A percentile compares a stretch with the other conserved stretches of the same genome.
These are phyloP conservation scores for Thalassarche chlororhynchos DNA, from an alignment of 2,113 vertebrate genomes.

Conservation along the genomic window DNA sequence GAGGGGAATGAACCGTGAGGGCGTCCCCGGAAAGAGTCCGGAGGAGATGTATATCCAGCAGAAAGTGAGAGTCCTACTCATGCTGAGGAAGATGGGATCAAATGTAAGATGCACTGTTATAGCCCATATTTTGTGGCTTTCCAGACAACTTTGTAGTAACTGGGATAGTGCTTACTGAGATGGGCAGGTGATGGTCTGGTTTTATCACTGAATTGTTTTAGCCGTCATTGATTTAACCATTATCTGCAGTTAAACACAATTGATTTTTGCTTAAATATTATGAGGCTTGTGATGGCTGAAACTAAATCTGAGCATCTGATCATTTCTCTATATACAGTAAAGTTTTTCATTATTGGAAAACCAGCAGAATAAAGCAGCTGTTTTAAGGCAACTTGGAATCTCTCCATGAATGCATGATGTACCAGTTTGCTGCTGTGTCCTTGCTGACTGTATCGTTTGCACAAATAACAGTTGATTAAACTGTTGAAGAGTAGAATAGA, in stretches of 20 bases:
- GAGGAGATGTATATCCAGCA: constrained; percentile 99
- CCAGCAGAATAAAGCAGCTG: background rate
- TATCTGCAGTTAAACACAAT: background rate
- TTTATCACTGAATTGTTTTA: background rate
- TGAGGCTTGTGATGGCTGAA: background rate
- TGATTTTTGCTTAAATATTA: background rate
- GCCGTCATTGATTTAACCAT: accelerated
- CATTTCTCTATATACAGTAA: background rate
- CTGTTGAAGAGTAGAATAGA: background rate
- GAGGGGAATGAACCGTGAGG: constrained; percentile 99
- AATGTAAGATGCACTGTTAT: constrained; percentile 80
- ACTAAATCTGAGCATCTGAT: background rate
- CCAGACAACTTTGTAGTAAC: background rate
- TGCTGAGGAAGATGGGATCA: constrained; percentile 99
- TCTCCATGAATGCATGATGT: accelerated
- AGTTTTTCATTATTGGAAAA: background rate
- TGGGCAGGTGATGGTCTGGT: background rate
- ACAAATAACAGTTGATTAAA: background rate
- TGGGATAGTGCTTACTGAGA: background rate
- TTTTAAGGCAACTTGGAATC: background rate
- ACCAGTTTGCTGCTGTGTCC: background rate
- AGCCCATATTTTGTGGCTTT: background rate
- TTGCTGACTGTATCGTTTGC: background rate
- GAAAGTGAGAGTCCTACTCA: constrained; percentile 98
- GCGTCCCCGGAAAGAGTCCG: constrained; percentile 96